Conservation (phyloP, 2,113 vertebrate species). For the Thomomys bottae region DNA sequence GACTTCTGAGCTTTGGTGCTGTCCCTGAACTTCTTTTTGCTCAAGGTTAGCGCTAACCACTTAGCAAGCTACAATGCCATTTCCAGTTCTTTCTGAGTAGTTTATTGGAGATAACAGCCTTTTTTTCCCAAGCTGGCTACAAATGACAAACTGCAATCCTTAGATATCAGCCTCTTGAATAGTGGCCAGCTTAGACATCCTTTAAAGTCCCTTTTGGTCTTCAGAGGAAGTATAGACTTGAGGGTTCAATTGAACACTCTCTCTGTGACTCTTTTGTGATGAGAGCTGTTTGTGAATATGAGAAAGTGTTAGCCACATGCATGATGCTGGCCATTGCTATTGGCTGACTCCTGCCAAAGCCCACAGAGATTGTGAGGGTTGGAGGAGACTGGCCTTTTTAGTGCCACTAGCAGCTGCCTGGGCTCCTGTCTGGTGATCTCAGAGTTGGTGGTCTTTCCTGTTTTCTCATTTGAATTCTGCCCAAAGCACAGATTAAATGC, state of each 20-base stretch:
- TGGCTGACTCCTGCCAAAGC: neutral
- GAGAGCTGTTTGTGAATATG: neutral
- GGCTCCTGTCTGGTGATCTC: neutral
- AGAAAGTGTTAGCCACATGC: neutral
- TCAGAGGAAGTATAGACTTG: too few relatives aligned
- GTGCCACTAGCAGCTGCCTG: accelerated
- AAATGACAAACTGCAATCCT: too few relatives aligned
- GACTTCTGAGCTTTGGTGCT: neutral
- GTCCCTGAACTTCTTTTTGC: too few relatives aligned
- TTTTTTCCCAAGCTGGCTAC: too few relatives aligned
- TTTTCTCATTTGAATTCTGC: conserved; percentile 56
- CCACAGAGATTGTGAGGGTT: neutral
- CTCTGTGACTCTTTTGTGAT: accelerated
- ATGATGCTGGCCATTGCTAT: accelerated
- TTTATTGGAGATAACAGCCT: too few relatives aligned
- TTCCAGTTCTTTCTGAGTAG: too few relatives aligned
- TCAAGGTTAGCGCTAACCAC: too few relatives aligned
- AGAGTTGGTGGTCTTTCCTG: neutral
- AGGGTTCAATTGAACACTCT: too few relatives aligned
- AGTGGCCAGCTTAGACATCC: too few relatives aligned
- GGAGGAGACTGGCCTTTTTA: neutral
- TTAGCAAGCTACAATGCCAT: too few relatives aligned
- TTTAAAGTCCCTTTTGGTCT: too few relatives aligned
- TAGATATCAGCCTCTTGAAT: too few relatives aligned
- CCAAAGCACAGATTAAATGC: conserved; percentile 2